A percentile compares a stretch with the other conserved stretches of the same genome.
phyloP scores from a whole-genome alignment of 1,140 invertebrate genomes.

The Cheumatopsyche charites region DNA sequence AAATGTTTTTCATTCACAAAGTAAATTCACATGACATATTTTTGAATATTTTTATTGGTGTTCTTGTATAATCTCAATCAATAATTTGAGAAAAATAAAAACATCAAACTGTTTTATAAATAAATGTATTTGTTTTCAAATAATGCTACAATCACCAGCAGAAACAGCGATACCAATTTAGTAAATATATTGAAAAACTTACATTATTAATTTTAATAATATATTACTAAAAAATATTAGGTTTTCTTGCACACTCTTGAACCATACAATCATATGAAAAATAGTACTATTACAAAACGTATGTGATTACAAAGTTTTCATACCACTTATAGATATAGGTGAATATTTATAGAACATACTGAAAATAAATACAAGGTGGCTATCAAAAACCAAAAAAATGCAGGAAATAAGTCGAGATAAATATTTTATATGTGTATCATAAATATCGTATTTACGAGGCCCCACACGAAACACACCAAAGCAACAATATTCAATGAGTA shows the following conservation, averaged over 20 bases:
- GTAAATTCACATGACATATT: too few species aligned
- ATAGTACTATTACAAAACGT: slow-evolving; percentile 7
- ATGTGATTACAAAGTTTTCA: neutral
- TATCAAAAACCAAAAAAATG: slow-evolving; percentile 4
- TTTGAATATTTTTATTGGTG: too few species aligned
- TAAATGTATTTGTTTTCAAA: slow-evolving; percentile 39
- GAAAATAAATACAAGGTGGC: slow-evolving; percentile 5
- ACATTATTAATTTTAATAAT: slow-evolving; percentile 36
- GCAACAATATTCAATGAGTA: slow-evolving; percentile 29
- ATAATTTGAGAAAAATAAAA: neutral
- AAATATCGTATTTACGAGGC: slow-evolving; percentile 36
- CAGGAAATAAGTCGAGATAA: neutral
- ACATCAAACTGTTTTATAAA: slow-evolving; percentile 24
- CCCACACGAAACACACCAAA: slow-evolving; percentile 40
- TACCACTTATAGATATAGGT: neutral
- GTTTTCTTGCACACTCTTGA: slow-evolving; percentile 18
- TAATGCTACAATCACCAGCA: slow-evolving; percentile 41
- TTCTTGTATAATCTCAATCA: too few species aligned
- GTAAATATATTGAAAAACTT: slow-evolving; percentile 39
- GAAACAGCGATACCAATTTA: slow-evolving; percentile 37
- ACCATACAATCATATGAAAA: slow-evolving; percentile 14
- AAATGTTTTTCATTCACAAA: too few species aligned
- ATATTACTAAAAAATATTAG: slow-evolving; percentile 25
- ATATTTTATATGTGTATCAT: slow-evolving; percentile 17
- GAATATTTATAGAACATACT: neutral